Evolutionary conservation across 2,888 invertebrate species (phyloP), one percentile per base, ranked within the genome.

Genomic region (Catocala nupta): DNA sequence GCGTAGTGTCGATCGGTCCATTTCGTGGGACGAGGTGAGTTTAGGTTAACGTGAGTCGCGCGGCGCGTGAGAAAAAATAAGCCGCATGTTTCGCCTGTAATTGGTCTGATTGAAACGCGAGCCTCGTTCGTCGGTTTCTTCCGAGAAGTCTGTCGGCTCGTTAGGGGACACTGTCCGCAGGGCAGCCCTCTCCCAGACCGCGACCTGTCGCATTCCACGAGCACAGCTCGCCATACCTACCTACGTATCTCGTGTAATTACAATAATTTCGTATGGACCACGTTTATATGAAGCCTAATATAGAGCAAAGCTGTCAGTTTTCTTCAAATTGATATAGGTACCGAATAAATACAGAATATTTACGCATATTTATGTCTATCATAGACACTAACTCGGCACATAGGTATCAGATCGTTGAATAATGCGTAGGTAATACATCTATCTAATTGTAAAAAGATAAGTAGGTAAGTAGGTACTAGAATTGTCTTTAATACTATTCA

Each of bases 61-160:
- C 52, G 60, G 68, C 70, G 78, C 84, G 84, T 90, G 91, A 88
- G 90, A 90, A 91, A 91, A 87, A 89, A 88, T 88, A 85, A 86
- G 83, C 85, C 80, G 85, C 87, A 79, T 83, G 88, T 83, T 85
- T 83, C 82, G 84, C 64, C 89, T 89, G 91, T 93, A 93, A 93
- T 93, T 92, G 93, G 93, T 85, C 88, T 91, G 91, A 93, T 94
- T 93, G 92, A 92, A 92, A 90, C 89, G 91, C 91, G 90, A 86
- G 84, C 80, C 85, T 87, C 87, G 88, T 85, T 88, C 84, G 85
- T 80, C 82, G 81, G 78, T 73, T 25, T 78, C 82, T 91, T 92
- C 92, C 90, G 83, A 92, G 93, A 92, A 92, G 82, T 76, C 78
- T 73, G 86, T 77, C 86, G 86, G 84, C 90, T 91, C 85, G 90